phyloP scores from a whole-genome alignment of 2,797 vertebrate species.

The Anguilla obscura region DNA sequence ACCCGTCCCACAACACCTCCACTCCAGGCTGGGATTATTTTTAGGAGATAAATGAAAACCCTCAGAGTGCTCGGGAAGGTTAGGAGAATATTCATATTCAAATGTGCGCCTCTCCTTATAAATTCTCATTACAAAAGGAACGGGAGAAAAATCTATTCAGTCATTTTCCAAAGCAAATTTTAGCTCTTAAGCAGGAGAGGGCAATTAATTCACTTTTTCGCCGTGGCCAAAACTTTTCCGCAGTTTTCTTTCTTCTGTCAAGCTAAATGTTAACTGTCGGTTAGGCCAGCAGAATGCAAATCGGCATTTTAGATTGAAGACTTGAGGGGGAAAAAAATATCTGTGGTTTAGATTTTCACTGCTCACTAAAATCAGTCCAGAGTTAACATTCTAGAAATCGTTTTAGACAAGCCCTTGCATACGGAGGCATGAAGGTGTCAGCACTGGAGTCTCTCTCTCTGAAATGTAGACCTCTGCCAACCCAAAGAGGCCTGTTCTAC shows the following conservation, averaged over 20 bases:
- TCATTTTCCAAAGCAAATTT: neutral
- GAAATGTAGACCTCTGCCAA: neutral
- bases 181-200: neutral
- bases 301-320: neutral
- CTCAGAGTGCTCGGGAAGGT: neutral
- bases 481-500: neutral
- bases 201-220: neutral
- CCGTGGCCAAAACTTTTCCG: neutral
- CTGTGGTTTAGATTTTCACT: neutral
- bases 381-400: neutral
- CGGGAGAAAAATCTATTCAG: neutral
- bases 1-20: neutral
- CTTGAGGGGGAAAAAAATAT: neutral
- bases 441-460: neutral
- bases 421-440: neutral
- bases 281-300: neutral
- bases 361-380: neutral
- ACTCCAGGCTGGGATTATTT: neutral
- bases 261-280: neutral
- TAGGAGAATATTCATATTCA: neutral
- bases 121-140: slow-evolving; percentile 7
- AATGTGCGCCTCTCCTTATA: neutral
- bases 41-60: neutral
- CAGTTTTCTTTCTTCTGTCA: neutral
- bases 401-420: neutral